phyloP scores from a whole-genome alignment of 2,113 vertebrate species.

The Urocynchramus pylzowi region DNA sequence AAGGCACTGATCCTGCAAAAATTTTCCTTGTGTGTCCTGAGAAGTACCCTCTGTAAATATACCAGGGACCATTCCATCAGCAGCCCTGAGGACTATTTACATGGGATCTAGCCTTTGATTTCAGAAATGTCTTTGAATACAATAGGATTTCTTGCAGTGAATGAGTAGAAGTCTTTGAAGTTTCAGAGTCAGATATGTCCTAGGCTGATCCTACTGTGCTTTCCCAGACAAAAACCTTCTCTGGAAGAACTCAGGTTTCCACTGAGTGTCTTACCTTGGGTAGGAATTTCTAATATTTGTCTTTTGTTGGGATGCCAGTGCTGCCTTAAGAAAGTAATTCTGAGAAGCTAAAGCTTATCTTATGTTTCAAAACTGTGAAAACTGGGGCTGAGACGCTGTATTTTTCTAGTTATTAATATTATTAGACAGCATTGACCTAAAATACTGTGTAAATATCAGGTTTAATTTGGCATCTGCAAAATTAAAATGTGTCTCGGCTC shows the following conservation, averaged over 20 bases:
- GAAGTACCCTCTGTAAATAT: not conserved
- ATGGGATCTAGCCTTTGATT: not conserved
- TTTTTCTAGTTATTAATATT: not conserved
- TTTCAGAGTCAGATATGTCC: not conserved
- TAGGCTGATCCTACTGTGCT: not conserved
- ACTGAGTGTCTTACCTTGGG: not conserved
- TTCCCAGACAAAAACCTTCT: not conserved
- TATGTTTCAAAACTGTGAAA: not conserved
- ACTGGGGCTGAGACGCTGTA: not conserved
- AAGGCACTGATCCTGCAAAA: not conserved
- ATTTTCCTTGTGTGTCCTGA: not conserved
- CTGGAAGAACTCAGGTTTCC: not conserved
- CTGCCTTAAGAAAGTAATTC: not conserved
- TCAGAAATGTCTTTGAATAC: not conserved
- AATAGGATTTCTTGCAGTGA: not conserved
- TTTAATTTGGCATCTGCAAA: not conserved
- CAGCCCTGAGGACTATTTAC: not conserved
- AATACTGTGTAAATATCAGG: not conserved
- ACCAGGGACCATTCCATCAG: not conserved
- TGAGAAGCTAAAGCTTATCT: not conserved
- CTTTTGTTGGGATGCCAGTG: not conserved
- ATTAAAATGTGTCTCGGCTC: slow-evolving; percentile 5
- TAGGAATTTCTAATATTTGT: not conserved
- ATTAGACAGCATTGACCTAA: not conserved
- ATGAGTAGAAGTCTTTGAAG: not conserved